Evolutionary conservation across 2,113 vertebrate genomes (phyloP).

Genomic region (Myrmophylax atrothorax): DNA sequence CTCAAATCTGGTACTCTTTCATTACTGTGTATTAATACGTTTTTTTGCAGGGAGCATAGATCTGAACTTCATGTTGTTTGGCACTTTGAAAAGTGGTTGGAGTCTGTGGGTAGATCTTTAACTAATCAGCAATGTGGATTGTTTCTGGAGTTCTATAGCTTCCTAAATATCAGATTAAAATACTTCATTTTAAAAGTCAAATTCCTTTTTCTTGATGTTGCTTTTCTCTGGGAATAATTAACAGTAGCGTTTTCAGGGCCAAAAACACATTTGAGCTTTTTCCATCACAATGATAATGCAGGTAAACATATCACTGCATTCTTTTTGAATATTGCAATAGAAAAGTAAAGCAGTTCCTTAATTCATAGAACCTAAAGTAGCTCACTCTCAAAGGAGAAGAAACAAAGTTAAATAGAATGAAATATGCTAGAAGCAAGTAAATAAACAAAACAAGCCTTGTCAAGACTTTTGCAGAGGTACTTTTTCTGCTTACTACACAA

Average conservation of each 20-base stretch:
- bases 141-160: not conserved
- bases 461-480: not conserved
- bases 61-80: not conserved
- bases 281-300: not conserved
- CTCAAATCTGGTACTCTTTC: not conserved
- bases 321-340: not conserved
- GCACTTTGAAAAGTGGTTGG: not conserved
- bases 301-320: not conserved
- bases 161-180: not conserved
- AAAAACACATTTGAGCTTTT: not conserved
- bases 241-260: not conserved
- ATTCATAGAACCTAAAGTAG: slow-evolving; percentile 4
- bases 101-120: not conserved
- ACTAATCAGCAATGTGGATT: not conserved
- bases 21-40: not conserved
- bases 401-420: slow-evolving; percentile 8
- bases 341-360: not conserved
- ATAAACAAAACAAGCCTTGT: not conserved
- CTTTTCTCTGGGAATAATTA: not conserved
- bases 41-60: not conserved
- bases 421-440: not conserved
- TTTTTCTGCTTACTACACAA: not conserved
- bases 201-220: not conserved
- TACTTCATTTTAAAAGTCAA: not conserved
- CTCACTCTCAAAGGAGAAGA: slow-evolving; percentile 16